Percentiles rank a stretch among this genome's conserved stretches.
Evolutionary conservation across 2,113 vertebrate species (phyloP).

Genomic region (Indicator maculatus): DNA sequence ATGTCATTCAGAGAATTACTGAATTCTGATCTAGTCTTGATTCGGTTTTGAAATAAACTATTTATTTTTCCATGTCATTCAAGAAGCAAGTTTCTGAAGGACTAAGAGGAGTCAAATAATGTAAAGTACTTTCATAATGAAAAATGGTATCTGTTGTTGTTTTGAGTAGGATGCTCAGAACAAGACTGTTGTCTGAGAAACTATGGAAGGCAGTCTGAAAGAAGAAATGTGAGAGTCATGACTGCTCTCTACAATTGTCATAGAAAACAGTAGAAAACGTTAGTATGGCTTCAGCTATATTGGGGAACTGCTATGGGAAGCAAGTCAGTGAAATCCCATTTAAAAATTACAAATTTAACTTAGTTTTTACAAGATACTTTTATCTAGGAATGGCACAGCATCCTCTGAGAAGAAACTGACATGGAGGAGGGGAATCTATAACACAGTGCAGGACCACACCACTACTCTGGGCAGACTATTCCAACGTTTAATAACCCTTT

Average conservation of each 20-base stretch:
- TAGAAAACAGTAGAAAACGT: not conserved
- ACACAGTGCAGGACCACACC: rapidly evolving
- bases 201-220: not conserved
- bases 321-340: not conserved
- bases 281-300: not conserved
- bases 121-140: not conserved
- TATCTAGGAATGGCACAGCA: not conserved
- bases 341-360: not conserved
- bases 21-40: not conserved
- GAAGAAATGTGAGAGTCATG: not conserved
- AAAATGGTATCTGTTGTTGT: not conserved
- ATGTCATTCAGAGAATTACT: not conserved
- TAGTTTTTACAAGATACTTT: not conserved
- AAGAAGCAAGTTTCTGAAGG: not conserved
- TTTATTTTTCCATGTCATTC: not conserved
- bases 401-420: not conserved
- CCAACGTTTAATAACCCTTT: not conserved
- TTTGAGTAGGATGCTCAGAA: not conserved
- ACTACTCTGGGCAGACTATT: too few species aligned
- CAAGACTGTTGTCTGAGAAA: not conserved
- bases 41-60: not conserved
- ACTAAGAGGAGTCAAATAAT: not conserved
- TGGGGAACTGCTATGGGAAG: not conserved
- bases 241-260: not conserved
- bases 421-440: not conserved